These are phyloP conservation scores for Cephalotes varians DNA, from an alignment of 2,888 invertebrate species.

Conservation along the genomic window DNA sequence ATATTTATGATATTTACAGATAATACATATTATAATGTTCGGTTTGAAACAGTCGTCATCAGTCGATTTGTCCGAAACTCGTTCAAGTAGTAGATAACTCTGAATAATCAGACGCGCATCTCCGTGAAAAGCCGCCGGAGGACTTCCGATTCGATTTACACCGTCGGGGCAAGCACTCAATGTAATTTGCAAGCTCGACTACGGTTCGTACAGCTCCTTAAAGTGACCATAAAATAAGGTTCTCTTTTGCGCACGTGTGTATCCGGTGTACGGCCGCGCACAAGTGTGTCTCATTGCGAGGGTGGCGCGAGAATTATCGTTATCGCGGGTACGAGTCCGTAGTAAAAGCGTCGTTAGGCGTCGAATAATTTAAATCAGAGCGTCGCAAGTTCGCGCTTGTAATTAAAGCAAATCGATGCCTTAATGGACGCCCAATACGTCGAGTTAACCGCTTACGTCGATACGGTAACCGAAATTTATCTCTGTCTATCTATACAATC, in stretches of 20 bases:
- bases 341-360: constrained; percentile 72
- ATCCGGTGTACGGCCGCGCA: background rate
- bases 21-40: background rate
- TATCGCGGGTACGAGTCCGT: constrained; percentile 58
- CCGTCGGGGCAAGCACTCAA: constrained; percentile 54
- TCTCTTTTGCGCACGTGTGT: constrained; percentile 11
- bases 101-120: constrained; percentile 11
- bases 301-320: constrained; percentile 64
- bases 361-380: constrained; percentile 73
- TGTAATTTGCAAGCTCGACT: constrained; percentile 64
- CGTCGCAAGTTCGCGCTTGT: constrained; percentile 47
- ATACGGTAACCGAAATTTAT: constrained; percentile 41
- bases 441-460: constrained; percentile 2
- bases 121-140: constrained; percentile 6
- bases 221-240: constrained; percentile 63
- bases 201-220: constrained; percentile 35
- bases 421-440: constrained; percentile 21
- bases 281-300: constrained; percentile 13
- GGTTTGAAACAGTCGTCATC: background rate
- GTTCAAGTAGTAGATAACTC: background rate
- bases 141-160: constrained; percentile 52
- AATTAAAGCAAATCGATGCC: constrained; percentile 70
- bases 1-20: background rate
- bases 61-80: background rate
- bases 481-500: background rate